These are phyloP conservation scores for Nematostella vectensis DNA, from an alignment of 92 coral and sea anemone genomes.

Conservation along the genomic window DNA sequence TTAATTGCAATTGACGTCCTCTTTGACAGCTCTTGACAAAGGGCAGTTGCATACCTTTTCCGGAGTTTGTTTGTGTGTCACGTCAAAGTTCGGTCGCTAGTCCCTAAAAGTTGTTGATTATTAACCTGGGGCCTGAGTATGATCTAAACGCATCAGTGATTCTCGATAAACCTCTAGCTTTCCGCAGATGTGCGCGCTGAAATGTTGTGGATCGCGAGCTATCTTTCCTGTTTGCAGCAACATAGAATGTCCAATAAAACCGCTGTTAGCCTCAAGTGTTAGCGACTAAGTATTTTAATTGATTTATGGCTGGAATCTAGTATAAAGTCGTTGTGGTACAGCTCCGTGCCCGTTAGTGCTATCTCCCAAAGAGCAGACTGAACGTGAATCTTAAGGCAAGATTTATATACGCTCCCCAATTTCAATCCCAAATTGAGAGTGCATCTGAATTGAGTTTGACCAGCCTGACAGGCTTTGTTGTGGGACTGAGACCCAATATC, in stretches of 20 bases:
- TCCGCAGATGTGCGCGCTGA: slow-evolving; percentile 1
- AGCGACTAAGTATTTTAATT: too few relatives aligned
- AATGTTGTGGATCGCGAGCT: too few relatives aligned
- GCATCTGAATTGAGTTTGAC: background rate
- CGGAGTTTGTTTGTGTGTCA: slow-evolving; percentile 71
- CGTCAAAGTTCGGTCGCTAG: background rate
- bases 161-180: slow-evolving; percentile 10
- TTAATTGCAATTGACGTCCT: slow-evolving; percentile 53
- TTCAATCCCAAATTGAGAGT: too few relatives aligned
- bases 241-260: too few relatives aligned
- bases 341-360: too few relatives aligned
- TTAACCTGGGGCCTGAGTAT: background rate
- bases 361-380: too few relatives aligned
- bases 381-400: too few relatives aligned
- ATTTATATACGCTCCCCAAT: too few relatives aligned
- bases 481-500: background rate
- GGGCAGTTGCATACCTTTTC: slow-evolving; percentile 52
- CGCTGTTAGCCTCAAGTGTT: too few relatives aligned
- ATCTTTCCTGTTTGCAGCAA: too few relatives aligned
- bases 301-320: too few relatives aligned
- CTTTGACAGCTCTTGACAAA: slow-evolving; percentile 62
- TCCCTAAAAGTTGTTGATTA: slow-evolving; percentile 24
- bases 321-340: too few relatives aligned
- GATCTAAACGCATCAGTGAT: background rate
- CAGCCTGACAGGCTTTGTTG: background rate